Conservation (phyloP, 2,888 invertebrate genomes). For the Platypus cylindrus region DNA sequence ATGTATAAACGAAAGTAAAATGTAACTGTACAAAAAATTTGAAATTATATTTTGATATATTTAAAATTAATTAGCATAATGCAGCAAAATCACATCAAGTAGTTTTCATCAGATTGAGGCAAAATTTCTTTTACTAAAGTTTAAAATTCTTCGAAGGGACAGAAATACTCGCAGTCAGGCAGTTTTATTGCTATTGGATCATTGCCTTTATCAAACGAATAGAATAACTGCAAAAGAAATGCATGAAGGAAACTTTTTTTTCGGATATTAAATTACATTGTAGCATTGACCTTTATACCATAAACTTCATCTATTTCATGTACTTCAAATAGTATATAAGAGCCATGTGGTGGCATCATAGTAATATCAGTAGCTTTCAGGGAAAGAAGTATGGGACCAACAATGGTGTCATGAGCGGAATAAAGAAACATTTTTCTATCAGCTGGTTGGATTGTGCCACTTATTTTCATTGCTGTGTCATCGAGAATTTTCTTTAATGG, state of each 20-base stretch:
- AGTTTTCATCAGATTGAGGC: slow-evolving; percentile 14
- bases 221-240: too few species aligned
- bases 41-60: too few species aligned
- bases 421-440: slow-evolving; percentile 26
- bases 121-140: slow-evolving; percentile 11
- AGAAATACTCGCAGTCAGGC: slow-evolving; percentile 15
- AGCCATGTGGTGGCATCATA: slow-evolving; percentile 25
- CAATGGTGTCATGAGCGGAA: slow-evolving; percentile 27
- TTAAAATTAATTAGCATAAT: too few species aligned
- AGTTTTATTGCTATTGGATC: slow-evolving; percentile 12
- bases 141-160: slow-evolving; percentile 13
- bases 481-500: slow-evolving; percentile 25
- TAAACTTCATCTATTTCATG: slow-evolving; percentile 17
- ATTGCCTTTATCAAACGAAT: slow-evolving; percentile 19
- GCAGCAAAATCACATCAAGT: too few species aligned
- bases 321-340: slow-evolving; percentile 25
- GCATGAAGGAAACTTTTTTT: too few species aligned
- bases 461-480: slow-evolving; percentile 21
- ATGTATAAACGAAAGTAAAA: too few species aligned
- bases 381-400: slow-evolving; percentile 21
- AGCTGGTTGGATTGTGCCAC: slow-evolving; percentile 10
- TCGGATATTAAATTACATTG: too few species aligned
- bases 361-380: slow-evolving; percentile 18
- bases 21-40: too few species aligned
- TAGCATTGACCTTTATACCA: slow-evolving; percentile 16